Evolutionary conservation across 2,888 invertebrate genomes (phyloP).

Genomic region (Balanococcus diminutus): DNA sequence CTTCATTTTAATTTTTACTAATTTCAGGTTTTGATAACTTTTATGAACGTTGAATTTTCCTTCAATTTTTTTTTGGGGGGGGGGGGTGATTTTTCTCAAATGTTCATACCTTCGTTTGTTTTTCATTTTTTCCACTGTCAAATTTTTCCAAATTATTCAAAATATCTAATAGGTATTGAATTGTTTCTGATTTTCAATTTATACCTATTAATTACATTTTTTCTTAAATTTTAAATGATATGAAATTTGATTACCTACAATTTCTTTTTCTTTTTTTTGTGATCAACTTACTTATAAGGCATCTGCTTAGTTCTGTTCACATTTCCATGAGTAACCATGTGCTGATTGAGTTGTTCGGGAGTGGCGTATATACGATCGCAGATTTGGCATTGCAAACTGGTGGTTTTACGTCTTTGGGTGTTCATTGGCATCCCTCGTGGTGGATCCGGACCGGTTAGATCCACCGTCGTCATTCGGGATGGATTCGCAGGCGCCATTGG

Average conservation of each 20-base stretch:
- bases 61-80: too few species aligned
- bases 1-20: too few species aligned
- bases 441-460: slow-evolving; percentile 60
- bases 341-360: slow-evolving; percentile 64
- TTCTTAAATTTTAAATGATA: too few species aligned
- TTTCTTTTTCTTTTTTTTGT: not conserved
- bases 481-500: not conserved
- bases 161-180: too few species aligned
- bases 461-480: slow-evolving; percentile 62
- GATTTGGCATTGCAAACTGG: slow-evolving; percentile 60
- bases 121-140: too few species aligned
- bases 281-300: slow-evolving; percentile 61
- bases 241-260: not conserved
- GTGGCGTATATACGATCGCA: slow-evolving; percentile 65
- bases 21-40: too few species aligned
- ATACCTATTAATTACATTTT: too few species aligned
- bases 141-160: too few species aligned
- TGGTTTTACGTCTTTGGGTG: slow-evolving; percentile 58
- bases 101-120: too few species aligned
- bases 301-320: slow-evolving; percentile 63
- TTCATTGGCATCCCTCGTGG: slow-evolving; percentile 37
- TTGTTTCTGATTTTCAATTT: too few species aligned
- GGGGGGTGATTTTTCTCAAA: too few species aligned
- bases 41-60: too few species aligned
- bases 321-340: slow-evolving; percentile 63